Conservation (phyloP, 2,888 invertebrate species). For the Drosophila trichaetosa region DNA sequence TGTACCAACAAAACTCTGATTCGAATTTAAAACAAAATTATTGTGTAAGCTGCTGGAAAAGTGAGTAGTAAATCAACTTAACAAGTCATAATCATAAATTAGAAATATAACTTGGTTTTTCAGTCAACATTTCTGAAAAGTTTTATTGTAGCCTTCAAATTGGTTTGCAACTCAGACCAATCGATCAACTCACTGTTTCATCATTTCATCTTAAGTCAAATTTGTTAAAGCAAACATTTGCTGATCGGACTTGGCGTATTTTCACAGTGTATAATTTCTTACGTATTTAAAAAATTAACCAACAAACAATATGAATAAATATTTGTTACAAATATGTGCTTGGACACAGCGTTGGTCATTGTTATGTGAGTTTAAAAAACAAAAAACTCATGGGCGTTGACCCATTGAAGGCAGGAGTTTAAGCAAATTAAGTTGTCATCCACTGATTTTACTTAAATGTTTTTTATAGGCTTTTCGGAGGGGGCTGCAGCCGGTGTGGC, state of each 20-base stretch:
- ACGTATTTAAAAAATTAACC: background rate
- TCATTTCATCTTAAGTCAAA: conserved; percentile 29
- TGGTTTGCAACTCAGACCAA: conserved; percentile 10
- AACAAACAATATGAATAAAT: conserved; percentile 21
- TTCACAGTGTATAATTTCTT: conserved; percentile 1
- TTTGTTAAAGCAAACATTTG: conserved; percentile 35
- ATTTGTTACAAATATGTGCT: conserved; percentile 36
- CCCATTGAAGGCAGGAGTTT: conserved; percentile 10
- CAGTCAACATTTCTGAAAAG: background rate
- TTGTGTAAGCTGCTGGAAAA: conserved; percentile 23
- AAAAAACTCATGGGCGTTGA: conserved; percentile 9
- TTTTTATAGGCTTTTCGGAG: background rate
- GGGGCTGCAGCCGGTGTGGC: background rate
- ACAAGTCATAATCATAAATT: background rate
- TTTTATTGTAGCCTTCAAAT: conserved; percentile 20
- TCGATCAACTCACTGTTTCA: conserved; percentile 26
- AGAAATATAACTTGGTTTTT: background rate
- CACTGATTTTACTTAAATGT: too few relatives aligned
- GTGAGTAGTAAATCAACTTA: background rate
- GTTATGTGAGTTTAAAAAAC: conserved; percentile 11
- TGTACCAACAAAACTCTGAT: conserved; percentile 19
- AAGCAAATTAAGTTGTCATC: background rate
- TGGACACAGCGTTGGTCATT: conserved; percentile 10
- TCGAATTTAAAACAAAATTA: background rate
- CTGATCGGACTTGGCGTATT: conserved; percentile 13